Conservation (phyloP, 2,113 vertebrate genomes). For the Isichthys henryi region DNA sequence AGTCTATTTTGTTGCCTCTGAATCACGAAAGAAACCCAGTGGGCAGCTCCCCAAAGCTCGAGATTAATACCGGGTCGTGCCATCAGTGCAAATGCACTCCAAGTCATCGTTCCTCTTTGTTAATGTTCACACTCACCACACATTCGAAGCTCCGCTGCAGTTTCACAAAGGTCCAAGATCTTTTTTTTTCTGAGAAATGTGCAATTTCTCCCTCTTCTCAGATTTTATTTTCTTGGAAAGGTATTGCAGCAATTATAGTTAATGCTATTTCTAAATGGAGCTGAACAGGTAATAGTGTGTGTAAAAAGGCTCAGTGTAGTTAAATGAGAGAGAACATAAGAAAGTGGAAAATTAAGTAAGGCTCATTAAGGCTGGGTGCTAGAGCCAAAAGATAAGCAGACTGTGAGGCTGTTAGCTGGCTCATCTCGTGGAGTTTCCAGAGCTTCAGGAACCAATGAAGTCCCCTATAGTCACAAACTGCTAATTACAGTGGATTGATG, state of each 20-base stretch:
- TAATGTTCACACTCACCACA: neutral
- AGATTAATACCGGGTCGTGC: neutral
- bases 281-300: constrained; percentile 35
- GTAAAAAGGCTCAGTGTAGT: constrained; percentile 17
- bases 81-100: neutral
- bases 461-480: constrained; percentile 14
- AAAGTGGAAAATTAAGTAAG: constrained; percentile 36
- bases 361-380: constrained; percentile 36
- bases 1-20: neutral
- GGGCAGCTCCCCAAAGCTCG: neutral
- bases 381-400: constrained; percentile 35
- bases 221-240: constrained; percentile 20
- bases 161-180: neutral
- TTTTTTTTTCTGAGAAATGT: neutral
- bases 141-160: neutral
- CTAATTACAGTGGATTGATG: constrained; percentile 21
- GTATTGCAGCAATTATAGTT: constrained; percentile 26
- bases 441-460: constrained; percentile 27
- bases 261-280: constrained; percentile 39
- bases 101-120: neutral
- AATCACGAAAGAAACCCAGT: neutral
- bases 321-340: constrained; percentile 29
- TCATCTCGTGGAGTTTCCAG: constrained; percentile 37
- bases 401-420: constrained; percentile 36
- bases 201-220: constrained; percentile 16